Evolutionary conservation across 2,797 vertebrate species (phyloP).

Genomic region (Masticophis lateralis): DNA sequence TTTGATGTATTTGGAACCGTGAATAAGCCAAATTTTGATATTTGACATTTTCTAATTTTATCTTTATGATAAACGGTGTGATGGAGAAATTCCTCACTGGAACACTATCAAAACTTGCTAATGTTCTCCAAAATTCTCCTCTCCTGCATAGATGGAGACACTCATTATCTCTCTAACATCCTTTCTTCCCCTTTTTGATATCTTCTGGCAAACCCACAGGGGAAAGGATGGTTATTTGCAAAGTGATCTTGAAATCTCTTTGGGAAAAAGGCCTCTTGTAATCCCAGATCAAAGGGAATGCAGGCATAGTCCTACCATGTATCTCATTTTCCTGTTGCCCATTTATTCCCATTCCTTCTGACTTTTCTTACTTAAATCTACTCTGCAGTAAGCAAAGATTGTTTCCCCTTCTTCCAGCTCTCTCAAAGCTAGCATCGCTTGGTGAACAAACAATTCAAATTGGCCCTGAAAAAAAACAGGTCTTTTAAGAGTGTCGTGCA

Average conservation of each 20-base stretch:
- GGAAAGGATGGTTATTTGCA: background rate
- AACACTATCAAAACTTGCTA: background rate
- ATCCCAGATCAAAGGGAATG: background rate
- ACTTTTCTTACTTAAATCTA: background rate
- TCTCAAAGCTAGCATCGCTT: background rate
- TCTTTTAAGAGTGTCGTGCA: fast-evolving
- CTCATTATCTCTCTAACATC: background rate
- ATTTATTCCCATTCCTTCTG: background rate
- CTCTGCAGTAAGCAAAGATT: too few relatives aligned
- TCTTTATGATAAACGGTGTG: background rate
- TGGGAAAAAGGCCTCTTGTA: background rate
- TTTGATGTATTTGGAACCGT: background rate
- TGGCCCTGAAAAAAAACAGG: background rate
- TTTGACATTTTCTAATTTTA: background rate
- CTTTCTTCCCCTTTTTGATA: background rate
- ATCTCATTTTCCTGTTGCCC: background rate
- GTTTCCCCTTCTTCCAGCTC: background rate
- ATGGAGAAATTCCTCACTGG: background rate
- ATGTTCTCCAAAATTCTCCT: background rate
- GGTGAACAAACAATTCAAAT: background rate
- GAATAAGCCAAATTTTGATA: background rate
- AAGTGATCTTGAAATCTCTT: background rate
- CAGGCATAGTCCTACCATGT: background rate
- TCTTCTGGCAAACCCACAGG: background rate
- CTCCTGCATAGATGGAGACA: background rate